Conservation (phyloP, 2,888 invertebrate species). For the Silvanus unidentatus region DNA sequence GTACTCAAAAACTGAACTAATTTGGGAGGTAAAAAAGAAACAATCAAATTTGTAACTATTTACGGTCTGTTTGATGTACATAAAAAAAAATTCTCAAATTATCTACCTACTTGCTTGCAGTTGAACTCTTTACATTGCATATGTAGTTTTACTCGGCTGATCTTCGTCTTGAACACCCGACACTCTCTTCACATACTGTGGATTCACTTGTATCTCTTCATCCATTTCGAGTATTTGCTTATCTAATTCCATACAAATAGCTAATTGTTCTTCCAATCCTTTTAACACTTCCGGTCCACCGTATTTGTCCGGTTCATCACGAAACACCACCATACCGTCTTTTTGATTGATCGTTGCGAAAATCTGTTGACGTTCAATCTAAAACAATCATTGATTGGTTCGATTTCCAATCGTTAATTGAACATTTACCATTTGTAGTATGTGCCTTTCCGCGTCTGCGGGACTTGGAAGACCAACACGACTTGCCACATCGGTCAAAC, state of each 20-base stretch:
- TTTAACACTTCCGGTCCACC: slow-evolving; percentile 84
- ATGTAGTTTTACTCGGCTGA: slow-evolving; percentile 44
- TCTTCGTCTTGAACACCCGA: slow-evolving; percentile 45
- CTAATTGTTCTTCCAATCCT: slow-evolving; percentile 80
- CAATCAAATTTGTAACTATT: background rate
- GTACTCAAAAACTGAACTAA: no score
- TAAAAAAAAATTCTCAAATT: no score
- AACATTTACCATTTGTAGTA: slow-evolving; percentile 79
- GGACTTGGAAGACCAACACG: slow-evolving; percentile 81
- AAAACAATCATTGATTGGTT: slow-evolving; percentile 12
- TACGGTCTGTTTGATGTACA: no score
- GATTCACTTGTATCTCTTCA: slow-evolving; percentile 88
- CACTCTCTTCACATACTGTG: slow-evolving; percentile 55
- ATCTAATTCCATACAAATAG: slow-evolving; percentile 80
- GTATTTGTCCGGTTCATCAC: slow-evolving; percentile 93
- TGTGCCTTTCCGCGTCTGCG: slow-evolving; percentile 85
- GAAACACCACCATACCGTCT: slow-evolving; percentile 96
- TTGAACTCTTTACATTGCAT: slow-evolving; percentile 39
- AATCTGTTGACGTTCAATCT: slow-evolving; percentile 97
- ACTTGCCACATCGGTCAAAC: slow-evolving; percentile 82
- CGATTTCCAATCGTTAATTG: background rate
- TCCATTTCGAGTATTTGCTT: slow-evolving; percentile 89
- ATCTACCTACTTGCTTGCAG: no score
- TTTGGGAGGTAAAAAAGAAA: no score
- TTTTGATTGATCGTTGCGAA: slow-evolving; percentile 95